Evolutionary conservation across 2,113 vertebrate species (phyloP).

Genomic region (Ochotona curzoniae): DNA sequence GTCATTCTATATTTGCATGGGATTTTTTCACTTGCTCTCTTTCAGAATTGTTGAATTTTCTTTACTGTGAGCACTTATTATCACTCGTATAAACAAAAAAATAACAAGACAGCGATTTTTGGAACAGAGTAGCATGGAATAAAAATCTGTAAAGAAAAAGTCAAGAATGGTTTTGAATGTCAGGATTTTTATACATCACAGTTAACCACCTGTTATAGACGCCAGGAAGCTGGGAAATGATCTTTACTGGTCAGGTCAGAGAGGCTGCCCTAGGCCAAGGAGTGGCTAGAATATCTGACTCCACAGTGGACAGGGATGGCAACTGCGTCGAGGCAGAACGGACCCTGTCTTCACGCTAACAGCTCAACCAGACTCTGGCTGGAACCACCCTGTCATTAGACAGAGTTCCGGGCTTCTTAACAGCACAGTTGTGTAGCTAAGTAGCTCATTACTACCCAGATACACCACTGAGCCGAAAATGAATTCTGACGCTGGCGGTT

Average conservation of each 20-base stretch:
- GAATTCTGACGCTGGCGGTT: constrained; percentile 17
- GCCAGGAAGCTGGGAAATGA: background rate
- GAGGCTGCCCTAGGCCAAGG: background rate
- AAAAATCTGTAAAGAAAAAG: background rate
- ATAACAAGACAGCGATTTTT: constrained; percentile 1
- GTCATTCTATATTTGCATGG: background rate
- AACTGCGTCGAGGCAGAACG: background rate
- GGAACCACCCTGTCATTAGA: constrained; percentile 38
- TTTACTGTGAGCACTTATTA: background rate
- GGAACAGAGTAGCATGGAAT: background rate
- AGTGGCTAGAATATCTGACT: accelerated
- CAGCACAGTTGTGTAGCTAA: background rate
- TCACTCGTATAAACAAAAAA: constrained; percentile 12
- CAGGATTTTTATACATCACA: background rate
- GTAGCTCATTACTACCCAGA: background rate
- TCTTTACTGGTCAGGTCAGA: background rate
- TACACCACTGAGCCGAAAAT: constrained; percentile 56
- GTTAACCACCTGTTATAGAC: background rate
- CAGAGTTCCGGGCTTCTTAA: constrained; percentile 5
- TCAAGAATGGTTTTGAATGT: background rate
- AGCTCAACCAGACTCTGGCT: background rate
- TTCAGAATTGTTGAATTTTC: background rate
- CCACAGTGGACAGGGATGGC: background rate
- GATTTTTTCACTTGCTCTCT: background rate
- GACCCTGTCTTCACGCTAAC: background rate